Base-by-base conservation (phyloP, 2,797 vertebrate genomes). In the Hemibagrus guttatus region DNA sequence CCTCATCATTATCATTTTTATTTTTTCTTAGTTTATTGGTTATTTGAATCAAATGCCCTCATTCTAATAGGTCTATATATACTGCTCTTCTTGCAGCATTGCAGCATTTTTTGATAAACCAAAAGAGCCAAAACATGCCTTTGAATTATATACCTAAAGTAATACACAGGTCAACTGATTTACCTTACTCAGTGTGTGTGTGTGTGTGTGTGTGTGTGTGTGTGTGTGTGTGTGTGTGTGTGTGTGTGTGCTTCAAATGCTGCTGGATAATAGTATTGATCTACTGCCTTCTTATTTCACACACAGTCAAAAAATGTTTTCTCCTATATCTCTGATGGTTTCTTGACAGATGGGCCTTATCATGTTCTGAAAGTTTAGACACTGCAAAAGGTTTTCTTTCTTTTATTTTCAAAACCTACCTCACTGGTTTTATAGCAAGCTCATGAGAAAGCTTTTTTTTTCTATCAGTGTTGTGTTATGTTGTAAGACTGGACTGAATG, bases 351-450 rank as follows among this genome's bases (percentile, higher is more conserved):
- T 83, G n/a, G n/a, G 84, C 71, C 52, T 69, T 79, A 78, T 85
- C 86, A 58, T 14, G 49, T 28, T 46, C 46, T 81, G 59, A 52
- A 84, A 85, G 84, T 89, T 86, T 83, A 86, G 71, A 88, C 84
- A 58, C 72, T 58, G 66, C 35, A 81, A 86, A 71, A 68, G 39
- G 52, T 75, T 52, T 16, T 79, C 58, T 49, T 49, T 49, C 7
- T 39, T 39, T 39, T 39, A 2, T 39, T 87, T 86, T 84, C 49
- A 83, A 75, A 61, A 68, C 31, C n/a, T 79, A 59, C 59, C 78
- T 81, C 82, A 72, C 64, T 68, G 84, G 35, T 84, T 78, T 87
- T 54, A 28, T 31, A 58, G 46, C 76, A 52, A 69, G 39, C 17
- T 83, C 17, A 58, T 17, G 56, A 81, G 75, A 52, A 80, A 63